Conservation (phyloP, 1,140 invertebrate genomes). For the Conus ventricosus region DNA sequence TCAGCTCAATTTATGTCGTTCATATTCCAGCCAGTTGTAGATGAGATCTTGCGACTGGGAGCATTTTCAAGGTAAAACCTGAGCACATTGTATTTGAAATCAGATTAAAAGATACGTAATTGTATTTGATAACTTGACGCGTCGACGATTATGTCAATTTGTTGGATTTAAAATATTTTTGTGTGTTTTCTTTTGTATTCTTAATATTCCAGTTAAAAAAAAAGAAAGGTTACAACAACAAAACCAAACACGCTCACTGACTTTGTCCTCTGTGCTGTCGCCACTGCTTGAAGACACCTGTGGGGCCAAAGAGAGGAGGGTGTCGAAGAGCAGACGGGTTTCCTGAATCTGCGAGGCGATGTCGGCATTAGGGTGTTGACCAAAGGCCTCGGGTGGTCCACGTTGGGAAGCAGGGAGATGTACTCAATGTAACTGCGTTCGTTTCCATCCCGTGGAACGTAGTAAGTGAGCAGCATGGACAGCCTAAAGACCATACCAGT, state of each 20-base stretch:
- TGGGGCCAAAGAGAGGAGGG: slow-evolving; percentile 73
- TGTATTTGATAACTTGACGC: too few relatives aligned
- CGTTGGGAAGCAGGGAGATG: slow-evolving; percentile 83
- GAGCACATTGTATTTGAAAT: too few relatives aligned
- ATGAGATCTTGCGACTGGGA: too few relatives aligned
- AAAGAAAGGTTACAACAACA: too few relatives aligned
- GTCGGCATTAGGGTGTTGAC: slow-evolving; percentile 77
- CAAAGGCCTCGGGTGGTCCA: slow-evolving; percentile 87
- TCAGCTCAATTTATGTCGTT: too few relatives aligned
- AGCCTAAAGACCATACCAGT: slow-evolving; percentile 44
- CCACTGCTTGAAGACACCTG: slow-evolving; percentile 60
- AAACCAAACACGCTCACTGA: slow-evolving; percentile 27
- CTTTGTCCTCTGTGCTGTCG: slow-evolving; percentile 73
- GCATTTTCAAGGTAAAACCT: too few relatives aligned
- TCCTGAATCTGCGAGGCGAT: slow-evolving; percentile 75
- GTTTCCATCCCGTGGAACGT: slow-evolving; percentile 86
- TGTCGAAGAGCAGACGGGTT: slow-evolving; percentile 74
- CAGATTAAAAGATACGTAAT: too few relatives aligned
- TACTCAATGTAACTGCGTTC: slow-evolving; percentile 86
- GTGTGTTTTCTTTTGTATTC: too few relatives aligned
- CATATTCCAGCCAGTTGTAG: too few relatives aligned
- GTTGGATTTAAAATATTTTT: too few relatives aligned
- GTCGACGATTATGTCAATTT: too few relatives aligned
- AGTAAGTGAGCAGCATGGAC: slow-evolving; percentile 79
- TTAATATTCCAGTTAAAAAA: too few relatives aligned